Evolutionary conservation across 2,888 invertebrate genomes (phyloP).

Genomic region (Eilema sororculum): DNA sequence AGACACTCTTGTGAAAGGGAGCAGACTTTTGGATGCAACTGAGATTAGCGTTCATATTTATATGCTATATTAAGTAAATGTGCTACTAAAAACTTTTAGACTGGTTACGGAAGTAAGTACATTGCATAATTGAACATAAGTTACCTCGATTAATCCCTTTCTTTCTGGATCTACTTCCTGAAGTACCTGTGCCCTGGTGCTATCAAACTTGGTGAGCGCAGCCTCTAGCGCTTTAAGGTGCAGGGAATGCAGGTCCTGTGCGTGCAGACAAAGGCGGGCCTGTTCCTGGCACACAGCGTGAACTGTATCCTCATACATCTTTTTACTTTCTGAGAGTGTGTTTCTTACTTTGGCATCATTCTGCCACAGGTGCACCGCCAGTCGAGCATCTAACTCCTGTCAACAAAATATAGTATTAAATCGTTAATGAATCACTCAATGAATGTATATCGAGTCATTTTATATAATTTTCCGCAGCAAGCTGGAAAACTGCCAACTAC

Average conservation of each 20-base stretch:
- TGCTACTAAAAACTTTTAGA: neutral
- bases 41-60: too few species aligned
- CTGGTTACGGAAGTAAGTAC: neutral
- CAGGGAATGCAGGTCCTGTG: slow-evolving; percentile 24
- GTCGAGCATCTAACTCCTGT: slow-evolving; percentile 52
- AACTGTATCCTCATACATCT: slow-evolving; percentile 44
- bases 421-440: neutral
- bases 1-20: too few species aligned
- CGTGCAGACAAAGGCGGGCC: slow-evolving; percentile 43
- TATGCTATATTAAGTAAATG: too few species aligned
- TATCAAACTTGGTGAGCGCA: slow-evolving; percentile 29
- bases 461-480: neutral
- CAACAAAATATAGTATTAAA: neutral
- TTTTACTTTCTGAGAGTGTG: slow-evolving; percentile 34
- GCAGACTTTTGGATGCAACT: too few species aligned
- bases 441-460: too few species aligned
- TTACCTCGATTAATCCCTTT: slow-evolving; percentile 30
- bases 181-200: slow-evolving; percentile 16
- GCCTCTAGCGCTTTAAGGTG: slow-evolving; percentile 19
- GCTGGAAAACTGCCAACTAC: neutral
- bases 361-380: slow-evolving; percentile 43
- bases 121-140: too few species aligned
- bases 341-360: slow-evolving; percentile 55
- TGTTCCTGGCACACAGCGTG: slow-evolving; percentile 30
- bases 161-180: slow-evolving; percentile 28